Evolutionary conservation across 2,888 invertebrate species (phyloP), one percentile per base, ranked within the genome.

Genomic region (Hypsopygia costalis): DNA sequence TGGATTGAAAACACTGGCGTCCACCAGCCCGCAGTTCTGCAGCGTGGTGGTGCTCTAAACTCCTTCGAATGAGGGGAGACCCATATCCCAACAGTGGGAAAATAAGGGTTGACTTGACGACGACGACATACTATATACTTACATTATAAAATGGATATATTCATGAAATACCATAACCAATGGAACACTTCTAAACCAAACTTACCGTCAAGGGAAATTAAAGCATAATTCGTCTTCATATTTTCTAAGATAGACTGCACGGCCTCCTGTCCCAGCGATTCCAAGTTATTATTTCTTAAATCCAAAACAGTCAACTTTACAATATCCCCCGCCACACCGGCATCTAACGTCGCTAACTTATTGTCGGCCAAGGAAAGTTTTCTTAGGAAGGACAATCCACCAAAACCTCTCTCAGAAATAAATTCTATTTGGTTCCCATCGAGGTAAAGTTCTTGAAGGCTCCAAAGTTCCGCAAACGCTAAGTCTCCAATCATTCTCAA

Each of bases 401-500:
- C 92, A 58, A 96, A 92, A 43, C 95, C 95, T 49, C 93, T 91
- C 61, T 93, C 93, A 25, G 94, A 93, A 63, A 96, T 93, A 69
- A 92, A 92, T 83, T 93, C 92, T 71, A 94, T 92, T 72, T 91
- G 90, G 79, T 93, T 93, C 46, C 91, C 90, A 69, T 93, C 93
- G 71, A 95, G 82, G 57, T 92, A 91, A 69, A 95, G 87, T 67
- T 94, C 94, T 41, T 91, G 90, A 22, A 95, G 87, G 58, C 92
- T 92, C 87, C 94, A 93, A 81, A 95, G 90, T 80, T 95, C 95
- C 11, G 93, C 91, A 74, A 96, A 96, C 32, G 93, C 94, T 52
- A 93, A 91, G 62, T 95, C 94, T n/a, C 94, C 94, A 66, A 96
- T 91, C 90, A 94, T 94, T 50, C 92, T 92, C 62, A 96, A 91